Evolutionary conservation across 2,888 invertebrate genomes (phyloP), one percentile per base, ranked within the genome.

Genomic region (Acleris holmiana): DNA sequence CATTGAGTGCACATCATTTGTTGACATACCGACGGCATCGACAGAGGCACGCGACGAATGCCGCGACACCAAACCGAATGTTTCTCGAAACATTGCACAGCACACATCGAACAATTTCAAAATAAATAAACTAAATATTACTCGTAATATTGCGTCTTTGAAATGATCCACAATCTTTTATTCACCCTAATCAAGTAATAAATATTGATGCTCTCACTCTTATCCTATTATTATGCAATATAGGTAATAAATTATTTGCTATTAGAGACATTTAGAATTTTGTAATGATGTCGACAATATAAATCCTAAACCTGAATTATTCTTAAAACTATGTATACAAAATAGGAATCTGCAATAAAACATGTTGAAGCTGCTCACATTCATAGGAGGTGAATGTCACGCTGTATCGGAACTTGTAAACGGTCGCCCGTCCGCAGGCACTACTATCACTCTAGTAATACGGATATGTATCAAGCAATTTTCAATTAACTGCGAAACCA

Each of bases 341-440:
- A 88, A 88, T 85, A 91, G 91, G 91, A 91, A 91, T 91, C 91
- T 91, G 91, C 91, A 91, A 91, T 91, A 86, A 84, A 82, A 77
- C 67, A 72, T 72, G 69, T 73, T 72, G 66, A 69, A 72, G 69
- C 69, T 69, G 68, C 64, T 69, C 67, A 68, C 61, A 62, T 46
- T 35, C 44, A 48, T 17, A 29, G 48, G 44, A 35, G 63, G 35
- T 53, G 35, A 59, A 54, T 58, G 29, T 35, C 21, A 18, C 57
- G 53, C 40, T 54, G 35, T 54, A 54, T 8, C 19, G 15, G 41
- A 6, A 23, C 41, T 35, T 13, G 29, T 35, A 4, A 35, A 1
- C 35, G 35, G 50, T 62, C 56, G 49, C 54, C 44, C 44, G 44
- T 44, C 56, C 49, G 41, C 49, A 56, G 62, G 61, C 46, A 47